Percentiles rank a stretch among this genome's conserved stretches.
phyloP scores from a whole-genome alignment of 2,888 invertebrate species.

The Acleris cristana region DNA sequence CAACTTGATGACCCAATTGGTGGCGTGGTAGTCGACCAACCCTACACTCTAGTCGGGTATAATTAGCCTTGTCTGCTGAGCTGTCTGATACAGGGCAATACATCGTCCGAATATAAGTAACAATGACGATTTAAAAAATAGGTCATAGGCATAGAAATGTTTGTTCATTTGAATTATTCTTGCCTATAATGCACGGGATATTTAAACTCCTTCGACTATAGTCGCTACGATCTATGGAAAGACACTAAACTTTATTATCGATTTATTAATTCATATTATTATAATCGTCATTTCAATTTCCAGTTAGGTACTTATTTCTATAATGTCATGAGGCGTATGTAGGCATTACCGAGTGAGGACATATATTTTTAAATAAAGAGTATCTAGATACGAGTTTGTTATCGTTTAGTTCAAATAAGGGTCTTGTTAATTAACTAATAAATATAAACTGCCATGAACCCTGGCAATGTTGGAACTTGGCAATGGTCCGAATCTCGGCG shows the following conservation, averaged over 20 bases:
- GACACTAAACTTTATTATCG: no score
- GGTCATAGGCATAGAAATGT: no score
- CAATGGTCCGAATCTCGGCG: constrained; percentile 41
- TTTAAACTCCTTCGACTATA: no score
- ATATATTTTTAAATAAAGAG: no score
- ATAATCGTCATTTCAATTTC: no score
- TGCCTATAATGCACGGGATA: no score
- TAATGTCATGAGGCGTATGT: not conserved
- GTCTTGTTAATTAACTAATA: constrained; percentile 9
- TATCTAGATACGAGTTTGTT: no score
- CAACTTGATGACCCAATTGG: constrained; percentile 23
- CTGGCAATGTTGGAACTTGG: constrained; percentile 50
- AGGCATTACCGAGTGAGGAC: not conserved
- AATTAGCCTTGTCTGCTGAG: not conserved
- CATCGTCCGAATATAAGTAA: no score
- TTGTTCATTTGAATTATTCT: no score
- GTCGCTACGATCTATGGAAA: no score
- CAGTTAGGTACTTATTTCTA: constrained; percentile 5
- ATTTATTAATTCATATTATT: no score
- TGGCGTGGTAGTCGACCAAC: constrained; percentile 4
- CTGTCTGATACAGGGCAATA: not conserved
- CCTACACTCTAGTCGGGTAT: not conserved
- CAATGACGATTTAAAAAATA: no score
- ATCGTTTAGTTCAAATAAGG: constrained; percentile 1
- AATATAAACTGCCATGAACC: constrained; percentile 44